Evolutionary conservation across 2,888 invertebrate species (phyloP).

Genomic region (Ecliptopera silaceata): DNA sequence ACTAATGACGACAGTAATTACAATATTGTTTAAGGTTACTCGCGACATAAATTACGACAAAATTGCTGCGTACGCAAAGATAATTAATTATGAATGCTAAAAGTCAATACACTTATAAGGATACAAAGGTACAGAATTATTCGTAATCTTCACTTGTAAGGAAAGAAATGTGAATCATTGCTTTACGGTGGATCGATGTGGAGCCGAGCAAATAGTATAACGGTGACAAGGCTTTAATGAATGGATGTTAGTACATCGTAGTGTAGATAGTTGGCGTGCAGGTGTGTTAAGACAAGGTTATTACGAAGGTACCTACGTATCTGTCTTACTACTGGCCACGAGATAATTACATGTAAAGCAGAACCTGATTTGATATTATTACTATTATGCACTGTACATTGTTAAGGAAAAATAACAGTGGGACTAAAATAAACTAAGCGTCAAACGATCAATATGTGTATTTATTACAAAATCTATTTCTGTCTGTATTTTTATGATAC

Average conservation of each 20-base stretch:
- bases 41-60: conserved; percentile 21
- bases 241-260: conserved; percentile 39
- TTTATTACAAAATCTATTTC: background rate
- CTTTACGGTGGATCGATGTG: conserved; percentile 42
- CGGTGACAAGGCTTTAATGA: conserved; percentile 53
- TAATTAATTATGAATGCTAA: conserved; percentile 25
- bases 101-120: conserved; percentile 38
- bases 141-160: conserved; percentile 39
- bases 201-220: conserved; percentile 49
- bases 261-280: conserved; percentile 48
- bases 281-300: conserved; percentile 69
- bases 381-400: conserved; percentile 20
- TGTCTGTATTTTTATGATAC: background rate
- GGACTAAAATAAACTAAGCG: conserved; percentile 33
- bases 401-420: conserved; percentile 35
- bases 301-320: conserved; percentile 36
- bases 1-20: conserved; percentile 24
- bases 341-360: conserved; percentile 59
- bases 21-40: conserved; percentile 23
- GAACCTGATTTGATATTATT: conserved; percentile 40
- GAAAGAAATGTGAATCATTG: conserved; percentile 52
- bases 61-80: conserved; percentile 28
- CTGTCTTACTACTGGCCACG: conserved; percentile 52
- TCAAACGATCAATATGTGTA: background rate
- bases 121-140: conserved; percentile 39